Evolutionary conservation across 2,888 invertebrate species (phyloP), one percentile per base, ranked within the genome.

Genomic region (Eristalinus sepulchralis): DNA sequence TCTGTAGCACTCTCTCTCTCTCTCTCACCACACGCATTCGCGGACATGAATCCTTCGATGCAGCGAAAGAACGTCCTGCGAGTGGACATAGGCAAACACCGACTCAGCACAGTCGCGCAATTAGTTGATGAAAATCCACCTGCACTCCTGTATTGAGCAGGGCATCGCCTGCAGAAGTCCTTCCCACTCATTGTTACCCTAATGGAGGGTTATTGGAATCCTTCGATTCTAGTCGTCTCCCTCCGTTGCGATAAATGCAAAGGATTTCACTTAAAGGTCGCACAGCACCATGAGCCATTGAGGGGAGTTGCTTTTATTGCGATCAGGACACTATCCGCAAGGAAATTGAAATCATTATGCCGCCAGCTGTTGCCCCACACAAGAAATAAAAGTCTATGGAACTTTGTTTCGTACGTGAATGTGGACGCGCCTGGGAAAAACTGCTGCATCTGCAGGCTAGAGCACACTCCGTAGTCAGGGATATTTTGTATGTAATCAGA

Each of bases 401-500:
- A 75, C 57, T 27, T 6, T 27, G 31, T 13, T 9, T 4, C n/a
- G 57, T 57, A 68, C 57, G 71, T 71, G 47, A 17, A 47, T 24
- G 22, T 57, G 57, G 11, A 57, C 24, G 22, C 17, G 22, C 24
- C 27, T 27, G 57, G 57, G 22, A 13, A 24, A 36, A 55, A 75
- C 55, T 39, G 68, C 81, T 75, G 75, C 80, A 80, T 73, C 62
- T 73, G 64, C 39, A 66, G n/a, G 71, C 59, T 64, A 9, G 24
- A 53, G 63, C 27, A 67, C 70, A 39, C 66, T 22, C 33, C 13
- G 70, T 34, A 36, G 47, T 34, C 17, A 5, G 34, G 71, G 82
- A 60, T 59, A 63, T 78, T 70, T 76, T 72, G 67, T 86, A 64
- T 77, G 87, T 84, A 81, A 87, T 84, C 75, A 79, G 72, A 73